A percentile compares a stretch with the other conserved stretches of the same genome.
These are phyloP conservation scores for Cyanoramphus novaezelandiae DNA, from an alignment of 2,113 vertebrate genomes.

Conservation along the genomic window DNA sequence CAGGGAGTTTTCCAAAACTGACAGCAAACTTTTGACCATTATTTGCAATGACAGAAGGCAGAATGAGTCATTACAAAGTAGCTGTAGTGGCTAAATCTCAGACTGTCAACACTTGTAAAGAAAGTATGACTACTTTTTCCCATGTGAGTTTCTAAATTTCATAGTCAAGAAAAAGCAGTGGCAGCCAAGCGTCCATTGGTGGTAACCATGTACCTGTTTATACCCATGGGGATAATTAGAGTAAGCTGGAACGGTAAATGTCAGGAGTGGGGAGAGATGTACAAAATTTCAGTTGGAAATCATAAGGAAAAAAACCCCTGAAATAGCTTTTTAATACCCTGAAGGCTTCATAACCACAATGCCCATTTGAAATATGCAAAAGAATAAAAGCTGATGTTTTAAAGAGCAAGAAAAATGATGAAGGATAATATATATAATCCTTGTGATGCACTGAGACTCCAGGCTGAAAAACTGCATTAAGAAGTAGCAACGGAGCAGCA, in stretches of 20 bases:
- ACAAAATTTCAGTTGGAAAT: conserved; percentile 49
- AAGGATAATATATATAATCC: neutral
- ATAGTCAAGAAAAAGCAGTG: conserved; percentile 27
- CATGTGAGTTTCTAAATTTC: conserved; percentile 45
- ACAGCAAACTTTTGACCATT: neutral
- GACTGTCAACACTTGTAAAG: neutral
- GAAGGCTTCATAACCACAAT: conserved; percentile 28
- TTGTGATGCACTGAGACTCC: neutral
- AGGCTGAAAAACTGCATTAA: neutral
- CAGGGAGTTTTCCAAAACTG: neutral
- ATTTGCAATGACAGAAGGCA: neutral
- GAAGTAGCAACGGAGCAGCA: neutral
- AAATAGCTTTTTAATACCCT: conserved; percentile 57
- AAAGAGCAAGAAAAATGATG: neutral
- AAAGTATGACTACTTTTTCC: conserved; percentile 35
- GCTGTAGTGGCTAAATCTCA: neutral
- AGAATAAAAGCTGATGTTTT: neutral
- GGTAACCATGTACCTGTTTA: conserved; percentile 18
- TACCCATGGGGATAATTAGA: conserved; percentile 60
- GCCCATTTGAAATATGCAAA: neutral
- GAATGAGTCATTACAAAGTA: conserved; percentile 18
- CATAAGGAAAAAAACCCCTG: conserved; percentile 2
- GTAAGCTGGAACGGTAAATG: conserved; percentile 39
- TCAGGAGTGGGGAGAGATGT: neutral
- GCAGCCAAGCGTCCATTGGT: neutral